These are phyloP conservation scores for Eptesicus fuscus DNA, from an alignment of 2,113 vertebrate genomes.

Conservation along the genomic window DNA sequence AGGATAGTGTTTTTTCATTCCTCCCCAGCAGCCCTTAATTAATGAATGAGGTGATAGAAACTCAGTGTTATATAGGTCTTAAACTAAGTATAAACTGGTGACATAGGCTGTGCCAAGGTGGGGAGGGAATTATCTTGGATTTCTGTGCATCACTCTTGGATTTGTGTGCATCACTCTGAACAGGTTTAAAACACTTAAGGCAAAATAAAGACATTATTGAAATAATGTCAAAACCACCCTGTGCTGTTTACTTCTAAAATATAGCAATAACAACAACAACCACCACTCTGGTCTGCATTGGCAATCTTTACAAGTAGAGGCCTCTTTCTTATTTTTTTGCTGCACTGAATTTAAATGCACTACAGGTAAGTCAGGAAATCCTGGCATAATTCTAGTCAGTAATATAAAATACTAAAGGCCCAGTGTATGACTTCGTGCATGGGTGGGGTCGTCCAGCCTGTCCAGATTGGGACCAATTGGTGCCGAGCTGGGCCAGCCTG, in stretches of 20 bases:
- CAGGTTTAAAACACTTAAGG: neutral
- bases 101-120: neutral
- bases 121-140: neutral
- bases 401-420: neutral
- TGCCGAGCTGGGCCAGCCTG: rapidly evolving
- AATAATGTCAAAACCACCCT: neutral
- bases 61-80: neutral
- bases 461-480: no score
- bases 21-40: neutral
- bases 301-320: neutral
- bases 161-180: neutral
- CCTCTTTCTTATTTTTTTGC: neutral
- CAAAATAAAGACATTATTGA: neutral
- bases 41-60: neutral
- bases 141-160: neutral
- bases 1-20: neutral
- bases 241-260: neutral
- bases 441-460: no score
- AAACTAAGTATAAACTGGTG: neutral
- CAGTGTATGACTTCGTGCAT: no score
- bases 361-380: neutral
- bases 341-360: neutral
- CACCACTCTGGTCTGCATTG: neutral
- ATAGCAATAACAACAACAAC: neutral
- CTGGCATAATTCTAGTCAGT: neutral